phyloP scores from a whole-genome alignment of 2,797 vertebrate species.

The Enteromius viviparus region DNA sequence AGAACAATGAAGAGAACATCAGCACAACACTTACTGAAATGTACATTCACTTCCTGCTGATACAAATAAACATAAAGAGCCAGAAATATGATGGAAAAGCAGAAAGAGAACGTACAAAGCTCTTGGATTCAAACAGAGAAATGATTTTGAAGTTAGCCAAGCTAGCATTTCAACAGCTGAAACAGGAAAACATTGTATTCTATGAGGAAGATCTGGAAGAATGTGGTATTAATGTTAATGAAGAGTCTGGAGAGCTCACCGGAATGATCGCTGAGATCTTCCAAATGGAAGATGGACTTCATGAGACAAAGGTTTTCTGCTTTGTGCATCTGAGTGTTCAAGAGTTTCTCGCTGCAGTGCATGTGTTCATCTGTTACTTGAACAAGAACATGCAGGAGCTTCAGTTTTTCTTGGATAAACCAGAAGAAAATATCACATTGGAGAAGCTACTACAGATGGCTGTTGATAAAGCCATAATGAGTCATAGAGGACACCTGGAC shows the following conservation, averaged over 20 bases:
- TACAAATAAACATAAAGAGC: slow-evolving; percentile 52
- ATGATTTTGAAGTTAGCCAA: slow-evolving; percentile 58
- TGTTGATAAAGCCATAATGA: not conserved
- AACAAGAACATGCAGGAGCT: too few relatives aligned
- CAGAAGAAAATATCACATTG: not conserved
- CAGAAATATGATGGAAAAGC: slow-evolving; percentile 32
- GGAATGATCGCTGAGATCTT: slow-evolving; percentile 49
- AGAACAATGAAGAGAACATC: too few relatives aligned
- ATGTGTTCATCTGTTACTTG: too few relatives aligned
- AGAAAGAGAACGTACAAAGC: slow-evolving; percentile 7
- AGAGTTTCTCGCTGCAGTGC: too few relatives aligned
- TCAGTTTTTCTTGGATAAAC: too few relatives aligned
- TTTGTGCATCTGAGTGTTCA: slow-evolving; percentile 25
- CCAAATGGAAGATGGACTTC: not conserved
- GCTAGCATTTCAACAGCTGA: slow-evolving; percentile 60
- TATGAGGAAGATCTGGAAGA: slow-evolving; percentile 58
- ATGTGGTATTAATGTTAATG: slow-evolving; percentile 51
- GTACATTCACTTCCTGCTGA: slow-evolving; percentile 55
- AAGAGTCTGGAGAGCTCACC: slow-evolving; percentile 57
- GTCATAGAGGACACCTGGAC: too few relatives aligned
- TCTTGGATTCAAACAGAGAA: not conserved
- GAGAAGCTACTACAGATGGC: not conserved
- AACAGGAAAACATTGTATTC: slow-evolving; percentile 35
- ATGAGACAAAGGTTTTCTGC: not conserved
- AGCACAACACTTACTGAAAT: too few relatives aligned